phyloP scores from a whole-genome alignment of 1,140 invertebrate species.

The Diachasma alloeum region DNA sequence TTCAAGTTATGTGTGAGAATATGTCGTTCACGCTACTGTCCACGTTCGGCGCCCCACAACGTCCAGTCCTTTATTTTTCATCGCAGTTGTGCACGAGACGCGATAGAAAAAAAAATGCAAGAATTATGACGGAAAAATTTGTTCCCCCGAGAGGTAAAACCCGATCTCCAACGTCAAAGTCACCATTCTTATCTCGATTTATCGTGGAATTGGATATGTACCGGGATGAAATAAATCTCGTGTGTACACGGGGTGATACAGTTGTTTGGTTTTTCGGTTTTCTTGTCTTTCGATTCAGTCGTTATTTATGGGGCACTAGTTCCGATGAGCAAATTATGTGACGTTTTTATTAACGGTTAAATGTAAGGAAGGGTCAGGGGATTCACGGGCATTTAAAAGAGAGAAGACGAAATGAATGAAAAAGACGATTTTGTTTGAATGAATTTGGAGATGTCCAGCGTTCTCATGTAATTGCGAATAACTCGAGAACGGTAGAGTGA shows the following conservation, averaged over 20 bases:
- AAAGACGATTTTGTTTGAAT: too few species aligned
- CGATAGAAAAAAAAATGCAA: neutral
- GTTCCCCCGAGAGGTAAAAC: neutral
- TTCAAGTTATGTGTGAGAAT: conserved; percentile 24
- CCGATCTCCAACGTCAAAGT: conserved; percentile 8
- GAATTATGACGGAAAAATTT: neutral
- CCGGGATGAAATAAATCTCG: conserved; percentile 16
- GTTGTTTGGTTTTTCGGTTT: neutral
- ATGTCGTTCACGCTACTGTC: conserved; percentile 15
- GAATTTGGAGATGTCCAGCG: too few species aligned
- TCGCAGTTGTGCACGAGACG: neutral
- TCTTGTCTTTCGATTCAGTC: neutral
- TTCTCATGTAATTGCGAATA: too few species aligned
- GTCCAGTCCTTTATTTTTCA: neutral
- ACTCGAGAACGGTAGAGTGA: too few species aligned
- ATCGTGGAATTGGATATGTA: conserved; percentile 21
- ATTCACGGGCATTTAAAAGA: neutral
- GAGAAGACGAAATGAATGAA: neutral
- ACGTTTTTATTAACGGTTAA: neutral
- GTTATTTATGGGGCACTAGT: neutral
- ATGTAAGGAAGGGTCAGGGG: neutral
- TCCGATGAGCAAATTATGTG: neutral
- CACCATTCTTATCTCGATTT: conserved; percentile 24
- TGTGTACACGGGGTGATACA: neutral
- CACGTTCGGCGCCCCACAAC: neutral